Percentiles rank a stretch among this genome's conserved stretches.
Conservation (phyloP, 2,888 invertebrate genomes). For the Conus canariensis region DNA sequence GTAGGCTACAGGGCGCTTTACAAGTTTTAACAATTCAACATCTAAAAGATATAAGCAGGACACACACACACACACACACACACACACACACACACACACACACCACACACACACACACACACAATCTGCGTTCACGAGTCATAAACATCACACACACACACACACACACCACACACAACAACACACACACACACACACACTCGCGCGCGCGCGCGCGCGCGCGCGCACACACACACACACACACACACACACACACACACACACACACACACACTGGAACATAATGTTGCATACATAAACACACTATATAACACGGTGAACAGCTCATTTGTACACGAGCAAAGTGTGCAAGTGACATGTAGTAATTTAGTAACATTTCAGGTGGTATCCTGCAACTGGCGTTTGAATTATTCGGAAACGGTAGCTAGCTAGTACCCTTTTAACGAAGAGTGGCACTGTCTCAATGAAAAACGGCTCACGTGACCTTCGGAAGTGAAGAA, state of each 20-base stretch:
- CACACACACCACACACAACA: background rate
- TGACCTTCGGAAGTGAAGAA: too few species aligned
- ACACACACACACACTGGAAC: background rate
- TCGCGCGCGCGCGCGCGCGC: background rate
- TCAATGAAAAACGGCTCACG: too few species aligned
- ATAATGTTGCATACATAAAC: background rate
- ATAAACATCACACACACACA: background rate
- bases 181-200: background rate
- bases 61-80: constrained; percentile 6
- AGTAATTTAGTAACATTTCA: too few species aligned
- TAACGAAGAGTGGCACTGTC: too few species aligned
- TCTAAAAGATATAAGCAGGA: background rate
- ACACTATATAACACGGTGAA: too few species aligned
- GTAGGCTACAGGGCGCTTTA: too few species aligned
- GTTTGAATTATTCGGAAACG: too few species aligned
- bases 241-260: background rate
- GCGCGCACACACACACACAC: background rate
- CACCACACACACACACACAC: background rate
- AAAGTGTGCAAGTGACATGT: too few species aligned
- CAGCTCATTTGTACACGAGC: too few species aligned
- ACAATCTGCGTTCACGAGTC: background rate
- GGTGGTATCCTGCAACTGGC: too few species aligned
- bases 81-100: background rate
- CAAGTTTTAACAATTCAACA: too few species aligned
- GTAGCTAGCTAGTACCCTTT: too few species aligned